Conservation (phyloP, 2,797 vertebrate genomes). For the Melanogrammus aeglefinus region DNA sequence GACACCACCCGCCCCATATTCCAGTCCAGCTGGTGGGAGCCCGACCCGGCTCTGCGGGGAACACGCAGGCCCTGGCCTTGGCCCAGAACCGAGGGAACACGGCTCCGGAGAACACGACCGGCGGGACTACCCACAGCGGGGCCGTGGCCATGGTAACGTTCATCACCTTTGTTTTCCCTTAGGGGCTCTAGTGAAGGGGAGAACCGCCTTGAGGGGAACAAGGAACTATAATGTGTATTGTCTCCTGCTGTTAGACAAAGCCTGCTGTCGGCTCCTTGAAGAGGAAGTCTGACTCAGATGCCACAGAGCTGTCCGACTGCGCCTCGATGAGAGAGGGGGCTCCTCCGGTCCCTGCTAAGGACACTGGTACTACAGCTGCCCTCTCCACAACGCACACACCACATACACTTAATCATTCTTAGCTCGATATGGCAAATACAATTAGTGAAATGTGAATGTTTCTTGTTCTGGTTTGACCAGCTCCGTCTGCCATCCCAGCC, state of each 20-base stretch:
- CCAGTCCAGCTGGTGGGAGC: conserved; percentile 94
- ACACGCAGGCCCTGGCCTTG: conserved; percentile 84
- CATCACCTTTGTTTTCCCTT: background rate
- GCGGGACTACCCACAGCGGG: conserved; percentile 45
- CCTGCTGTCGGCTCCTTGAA: conserved; percentile 79
- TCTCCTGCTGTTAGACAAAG: conserved; percentile 74
- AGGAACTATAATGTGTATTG: background rate
- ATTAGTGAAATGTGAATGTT: background rate
- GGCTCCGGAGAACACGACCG: conserved; percentile 56
- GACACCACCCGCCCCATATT: conserved; percentile 84
- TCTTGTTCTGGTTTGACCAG: conserved; percentile 25
- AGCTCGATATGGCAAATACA: background rate
- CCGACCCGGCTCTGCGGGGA: conserved; percentile 83
- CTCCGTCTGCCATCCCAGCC: conserved; percentile 70
- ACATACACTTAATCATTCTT: background rate
- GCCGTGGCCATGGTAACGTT: conserved; percentile 58
- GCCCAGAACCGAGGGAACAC: conserved; percentile 70
- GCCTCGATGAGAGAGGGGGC: conserved; percentile 67
- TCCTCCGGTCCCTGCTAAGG: conserved; percentile 71
- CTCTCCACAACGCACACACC: background rate
- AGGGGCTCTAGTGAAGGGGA: conserved; percentile 4
- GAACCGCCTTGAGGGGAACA: background rate
- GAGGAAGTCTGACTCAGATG: conserved; percentile 90
- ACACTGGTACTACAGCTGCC: conserved; percentile 54
- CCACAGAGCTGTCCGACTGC: conserved; percentile 62